These are phyloP conservation scores for Octomys mimax DNA, from an alignment of 2,797 vertebrate species.

Conservation along the genomic window DNA sequence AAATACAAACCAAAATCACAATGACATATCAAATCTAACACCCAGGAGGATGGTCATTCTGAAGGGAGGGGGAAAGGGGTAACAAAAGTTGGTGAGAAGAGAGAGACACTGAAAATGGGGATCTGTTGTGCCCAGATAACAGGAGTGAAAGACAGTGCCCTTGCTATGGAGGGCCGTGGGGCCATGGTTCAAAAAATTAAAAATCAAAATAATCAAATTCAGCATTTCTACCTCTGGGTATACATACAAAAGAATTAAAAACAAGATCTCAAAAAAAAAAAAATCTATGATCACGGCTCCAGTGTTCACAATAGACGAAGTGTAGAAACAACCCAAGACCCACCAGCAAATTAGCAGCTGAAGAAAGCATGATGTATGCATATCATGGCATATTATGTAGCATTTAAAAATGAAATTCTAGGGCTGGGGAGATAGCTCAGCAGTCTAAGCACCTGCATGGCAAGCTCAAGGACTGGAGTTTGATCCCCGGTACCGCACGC, in stretches of 20 bases:
- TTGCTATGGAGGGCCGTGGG: not conserved
- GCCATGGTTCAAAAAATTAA: slow-evolving; percentile 32
- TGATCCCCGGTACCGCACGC: too few relatives aligned
- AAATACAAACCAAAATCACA: slow-evolving; percentile 17
- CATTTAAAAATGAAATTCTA: not conserved
- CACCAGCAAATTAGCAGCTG: not conserved
- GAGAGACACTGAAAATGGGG: not conserved
- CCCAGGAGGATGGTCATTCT: not conserved
- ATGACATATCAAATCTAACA: not conserved
- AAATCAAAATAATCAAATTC: not conserved
- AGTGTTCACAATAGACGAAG: not conserved
- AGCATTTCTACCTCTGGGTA: not conserved
- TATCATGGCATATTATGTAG: not conserved
- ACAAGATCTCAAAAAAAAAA: slow-evolving; percentile 19
- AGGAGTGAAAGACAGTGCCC: not conserved
- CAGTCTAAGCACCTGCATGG: too few relatives aligned
- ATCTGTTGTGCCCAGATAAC: not conserved
- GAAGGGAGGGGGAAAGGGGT: not conserved
- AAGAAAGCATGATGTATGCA: not conserved
- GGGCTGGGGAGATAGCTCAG: not conserved
- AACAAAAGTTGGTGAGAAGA: not conserved
- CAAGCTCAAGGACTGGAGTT: too few relatives aligned
- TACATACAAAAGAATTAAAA: not conserved
- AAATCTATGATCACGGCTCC: too few relatives aligned
- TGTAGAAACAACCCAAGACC: not conserved